A percentile compares a stretch with the other conserved stretches of the same genome.
These are phyloP conservation scores for Emmelina monodactyla DNA, from an alignment of 2,888 invertebrate genomes.

Conservation along the genomic window DNA sequence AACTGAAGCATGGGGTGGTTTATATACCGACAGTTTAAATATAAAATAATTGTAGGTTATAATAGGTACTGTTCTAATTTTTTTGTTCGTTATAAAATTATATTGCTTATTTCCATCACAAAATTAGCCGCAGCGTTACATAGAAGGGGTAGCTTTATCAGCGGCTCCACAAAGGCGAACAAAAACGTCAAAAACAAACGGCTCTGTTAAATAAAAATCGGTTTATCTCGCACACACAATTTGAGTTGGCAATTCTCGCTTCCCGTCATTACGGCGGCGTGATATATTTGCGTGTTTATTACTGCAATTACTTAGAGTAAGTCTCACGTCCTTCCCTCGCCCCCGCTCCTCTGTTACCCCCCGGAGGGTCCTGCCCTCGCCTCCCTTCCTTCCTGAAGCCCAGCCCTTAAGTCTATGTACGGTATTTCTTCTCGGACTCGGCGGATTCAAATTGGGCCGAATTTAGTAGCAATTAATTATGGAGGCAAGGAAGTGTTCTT, in stretches of 20 bases:
- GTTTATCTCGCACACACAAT: conserved; percentile 66
- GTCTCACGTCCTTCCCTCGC: conserved; percentile 61
- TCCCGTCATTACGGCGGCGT: conserved; percentile 64
- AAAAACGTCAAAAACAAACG: conserved; percentile 24
- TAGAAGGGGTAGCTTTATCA: no score
- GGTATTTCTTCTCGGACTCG: conserved; percentile 64
- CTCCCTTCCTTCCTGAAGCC: no score
- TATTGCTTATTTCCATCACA: no score
- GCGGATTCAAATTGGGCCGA: conserved; percentile 66
- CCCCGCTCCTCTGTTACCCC: conserved; percentile 52
- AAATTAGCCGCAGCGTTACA: no score
- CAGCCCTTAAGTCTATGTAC: conserved; percentile 67
- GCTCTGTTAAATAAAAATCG: conserved; percentile 40
- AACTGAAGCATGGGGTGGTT: no score
- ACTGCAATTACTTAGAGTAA: conserved; percentile 69
- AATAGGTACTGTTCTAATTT: no score
- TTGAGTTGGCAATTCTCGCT: conserved; percentile 62
- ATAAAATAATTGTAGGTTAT: no score
- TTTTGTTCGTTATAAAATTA: no score
- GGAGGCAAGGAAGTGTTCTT: conserved; percentile 52
- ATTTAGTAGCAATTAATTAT: conserved; percentile 68
- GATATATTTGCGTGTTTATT: conserved; percentile 68
- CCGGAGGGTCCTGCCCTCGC: conserved; percentile 61
- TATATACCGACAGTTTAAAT: no score
- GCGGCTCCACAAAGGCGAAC: neutral